Conservation (phyloP, 2,888 invertebrate species). For the Laspeyria flexula region DNA sequence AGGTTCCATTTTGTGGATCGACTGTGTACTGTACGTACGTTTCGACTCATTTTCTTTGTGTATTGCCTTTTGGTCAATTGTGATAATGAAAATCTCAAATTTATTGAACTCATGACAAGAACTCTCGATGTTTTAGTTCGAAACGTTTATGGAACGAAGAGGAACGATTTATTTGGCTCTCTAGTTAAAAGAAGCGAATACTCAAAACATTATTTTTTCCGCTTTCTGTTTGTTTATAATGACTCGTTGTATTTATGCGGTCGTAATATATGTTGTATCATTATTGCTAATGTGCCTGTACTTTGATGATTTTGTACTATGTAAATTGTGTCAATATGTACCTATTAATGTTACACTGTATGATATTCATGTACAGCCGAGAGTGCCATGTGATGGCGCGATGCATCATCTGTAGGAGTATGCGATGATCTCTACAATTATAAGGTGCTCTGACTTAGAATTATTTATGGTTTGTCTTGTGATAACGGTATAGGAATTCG, state of each 20-base stretch:
- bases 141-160: constrained; percentile 42
- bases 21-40: constrained; percentile 25
- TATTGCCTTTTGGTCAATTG: constrained; percentile 61
- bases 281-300: constrained; percentile 70
- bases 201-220: constrained; percentile 54
- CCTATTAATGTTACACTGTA: constrained; percentile 72
- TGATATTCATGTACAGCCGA: constrained; percentile 78
- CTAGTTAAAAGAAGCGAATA: constrained; percentile 68
- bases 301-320: constrained; percentile 65
- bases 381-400: constrained; percentile 80
- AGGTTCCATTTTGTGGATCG: constrained; percentile 34
- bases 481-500: constrained; percentile 75
- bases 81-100: constrained; percentile 62
- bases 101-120: constrained; percentile 54
- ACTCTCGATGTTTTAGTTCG: constrained; percentile 47
- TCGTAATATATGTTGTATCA: no score
- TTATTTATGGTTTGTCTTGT: constrained; percentile 81
- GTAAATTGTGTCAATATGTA: constrained; percentile 82
- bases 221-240: constrained; percentile 32
- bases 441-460: constrained; percentile 86
- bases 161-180: constrained; percentile 64
- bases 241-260: constrained; percentile 15
- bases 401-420: constrained; percentile 67
- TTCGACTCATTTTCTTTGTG: constrained; percentile 42
- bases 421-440: constrained; percentile 86